Conservation (phyloP, 2,113 vertebrate species). For the Cyphomyrus discorhynchus region DNA sequence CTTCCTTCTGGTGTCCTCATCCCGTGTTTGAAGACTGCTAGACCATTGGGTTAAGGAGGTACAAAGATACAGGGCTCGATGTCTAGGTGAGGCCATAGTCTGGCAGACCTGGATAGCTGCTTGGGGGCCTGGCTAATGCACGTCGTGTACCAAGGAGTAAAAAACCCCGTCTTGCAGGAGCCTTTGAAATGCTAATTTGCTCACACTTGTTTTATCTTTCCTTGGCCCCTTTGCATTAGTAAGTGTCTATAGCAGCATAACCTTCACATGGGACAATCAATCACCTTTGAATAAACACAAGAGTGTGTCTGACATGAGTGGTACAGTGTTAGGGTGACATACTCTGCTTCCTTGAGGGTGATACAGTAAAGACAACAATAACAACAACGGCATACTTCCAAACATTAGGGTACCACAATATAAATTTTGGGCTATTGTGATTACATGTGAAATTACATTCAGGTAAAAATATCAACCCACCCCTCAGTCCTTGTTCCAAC, state of each 20-base stretch:
- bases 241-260: slow-evolving; percentile 19
- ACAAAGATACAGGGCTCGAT: background rate
- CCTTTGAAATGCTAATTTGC: slow-evolving; percentile 38
- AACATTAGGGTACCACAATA: background rate
- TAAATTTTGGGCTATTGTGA: background rate
- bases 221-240: slow-evolving; percentile 15
- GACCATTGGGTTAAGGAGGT: background rate
- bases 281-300: background rate
- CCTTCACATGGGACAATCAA: slow-evolving; percentile 4
- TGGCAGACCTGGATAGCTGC: background rate
- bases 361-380: background rate
- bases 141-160: background rate
- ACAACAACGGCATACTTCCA: background rate
- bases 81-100: background rate
- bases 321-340: background rate
- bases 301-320: background rate
- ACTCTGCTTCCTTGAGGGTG: background rate
- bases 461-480: background rate
- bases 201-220: slow-evolving; percentile 13
- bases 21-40: background rate
- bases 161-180: background rate
- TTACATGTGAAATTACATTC: background rate
- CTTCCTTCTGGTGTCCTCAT: background rate
- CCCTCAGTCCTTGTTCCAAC: background rate
- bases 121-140: too few species aligned